phyloP scores from a whole-genome alignment of 1,140 invertebrate genomes.

The Sarcophaga bullata region DNA sequence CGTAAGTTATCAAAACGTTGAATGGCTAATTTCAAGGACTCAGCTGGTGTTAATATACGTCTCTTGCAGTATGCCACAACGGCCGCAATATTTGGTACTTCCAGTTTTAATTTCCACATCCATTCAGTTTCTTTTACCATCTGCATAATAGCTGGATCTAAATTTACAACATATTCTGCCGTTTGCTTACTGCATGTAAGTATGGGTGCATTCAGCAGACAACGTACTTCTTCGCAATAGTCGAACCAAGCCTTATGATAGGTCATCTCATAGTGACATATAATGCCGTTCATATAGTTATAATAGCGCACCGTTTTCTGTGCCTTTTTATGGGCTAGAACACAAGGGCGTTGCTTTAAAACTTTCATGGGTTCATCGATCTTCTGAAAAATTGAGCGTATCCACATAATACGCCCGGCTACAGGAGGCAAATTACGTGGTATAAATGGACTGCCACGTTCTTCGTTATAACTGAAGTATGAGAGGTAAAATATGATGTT shows the following conservation, averaged over 20 bases:
- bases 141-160: constrained; percentile 76
- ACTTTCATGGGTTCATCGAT: constrained; percentile 74
- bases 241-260: constrained; percentile 82
- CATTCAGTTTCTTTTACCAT: constrained; percentile 78
- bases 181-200: constrained; percentile 49
- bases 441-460: constrained; percentile 73
- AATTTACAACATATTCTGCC: constrained; percentile 69
- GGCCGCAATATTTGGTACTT: constrained; percentile 74
- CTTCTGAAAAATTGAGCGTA: constrained; percentile 73
- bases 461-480: constrained; percentile 72
- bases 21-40: constrained; percentile 47
- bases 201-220: constrained; percentile 51
- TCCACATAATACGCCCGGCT: constrained; percentile 77
- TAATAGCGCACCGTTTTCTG: constrained; percentile 78
- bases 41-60: constrained; percentile 69
- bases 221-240: constrained; percentile 72
- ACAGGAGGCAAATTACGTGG: constrained; percentile 75
- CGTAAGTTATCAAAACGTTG: constrained; percentile 50
- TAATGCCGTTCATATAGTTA: constrained; percentile 76
- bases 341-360: constrained; percentile 54
- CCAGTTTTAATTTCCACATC: constrained; percentile 75
- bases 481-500: neutral
- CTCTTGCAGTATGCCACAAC: constrained; percentile 75
- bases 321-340: constrained; percentile 70
- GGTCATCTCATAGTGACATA: constrained; percentile 78